Percentiles rank a stretch among this genome's conserved stretches.
Conservation (phyloP, 2,113 vertebrate species). For the Chaenogobius annularis region DNA sequence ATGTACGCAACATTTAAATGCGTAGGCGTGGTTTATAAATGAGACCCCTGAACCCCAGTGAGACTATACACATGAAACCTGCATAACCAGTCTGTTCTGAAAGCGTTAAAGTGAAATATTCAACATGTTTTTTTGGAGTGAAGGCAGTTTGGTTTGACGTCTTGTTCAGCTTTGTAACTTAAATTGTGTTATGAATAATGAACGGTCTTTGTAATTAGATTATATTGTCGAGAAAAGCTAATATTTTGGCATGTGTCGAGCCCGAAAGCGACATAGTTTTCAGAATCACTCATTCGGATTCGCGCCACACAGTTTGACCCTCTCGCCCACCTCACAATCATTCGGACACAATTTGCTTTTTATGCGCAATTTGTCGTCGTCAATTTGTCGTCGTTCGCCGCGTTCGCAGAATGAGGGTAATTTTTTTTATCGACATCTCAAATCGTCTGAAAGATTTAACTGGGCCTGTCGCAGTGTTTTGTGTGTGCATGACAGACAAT, state of each 20-base stretch:
- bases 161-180: neutral
- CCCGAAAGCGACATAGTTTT: neutral
- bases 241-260: neutral
- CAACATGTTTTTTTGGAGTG: too few relatives aligned
- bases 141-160: neutral
- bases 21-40: too few relatives aligned
- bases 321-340: neutral
- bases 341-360: slow-evolving; percentile 11
- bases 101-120: too few relatives aligned
- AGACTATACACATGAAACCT: too few relatives aligned
- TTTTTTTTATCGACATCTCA: slow-evolving; percentile 20
- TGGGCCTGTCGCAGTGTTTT: slow-evolving; percentile 16
- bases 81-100: too few relatives aligned
- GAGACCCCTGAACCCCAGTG: too few relatives aligned
- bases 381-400: too few relatives aligned
- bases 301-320: neutral
- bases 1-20: too few relatives aligned
- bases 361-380: slow-evolving; percentile 6
- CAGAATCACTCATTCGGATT: neutral
- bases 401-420: slow-evolving; percentile 11
- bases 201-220: neutral
- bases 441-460: slow-evolving; percentile 21
- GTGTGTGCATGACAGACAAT: slow-evolving; percentile 24
- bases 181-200: neutral
- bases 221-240: neutral